Conservation (phyloP, 1,140 invertebrate species). For the Homarus americanus region DNA sequence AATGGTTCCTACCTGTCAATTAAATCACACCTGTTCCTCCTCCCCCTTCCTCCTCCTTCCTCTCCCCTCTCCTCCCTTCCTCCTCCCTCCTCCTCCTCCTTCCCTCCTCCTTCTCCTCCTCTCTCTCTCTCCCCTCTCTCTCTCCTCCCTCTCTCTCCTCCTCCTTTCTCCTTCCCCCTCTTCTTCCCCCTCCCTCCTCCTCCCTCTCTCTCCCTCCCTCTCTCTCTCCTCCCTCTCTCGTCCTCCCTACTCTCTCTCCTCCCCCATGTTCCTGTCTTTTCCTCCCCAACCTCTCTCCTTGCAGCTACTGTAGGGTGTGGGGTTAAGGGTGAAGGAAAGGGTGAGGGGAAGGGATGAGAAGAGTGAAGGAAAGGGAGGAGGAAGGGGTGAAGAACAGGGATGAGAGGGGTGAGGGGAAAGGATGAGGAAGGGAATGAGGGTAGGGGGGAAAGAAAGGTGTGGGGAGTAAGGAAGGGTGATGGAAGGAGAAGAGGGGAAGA, state of each 20-base stretch:
- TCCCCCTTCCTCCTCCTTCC: not conserved
- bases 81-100: not conserved
- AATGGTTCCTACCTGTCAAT: not conserved
- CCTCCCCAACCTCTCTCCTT: too few species aligned
- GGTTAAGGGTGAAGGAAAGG: too few species aligned
- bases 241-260: not conserved
- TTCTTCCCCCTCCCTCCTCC: not conserved
- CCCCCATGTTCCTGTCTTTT: too few species aligned
- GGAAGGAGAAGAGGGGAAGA: too few species aligned
- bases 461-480: too few species aligned
- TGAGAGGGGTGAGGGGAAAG: too few species aligned
- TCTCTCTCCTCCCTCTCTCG: not conserved
- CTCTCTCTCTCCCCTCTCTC: not conserved
- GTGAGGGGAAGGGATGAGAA: too few species aligned
- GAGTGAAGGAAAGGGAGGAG: too few species aligned
- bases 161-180: not conserved
- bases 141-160: not conserved
- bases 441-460: too few species aligned
- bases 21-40: not conserved
- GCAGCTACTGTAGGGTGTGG: too few species aligned
- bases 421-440: too few species aligned
- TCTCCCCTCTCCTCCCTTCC: not conserved
- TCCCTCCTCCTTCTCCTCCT: not conserved
- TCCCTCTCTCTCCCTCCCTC: not conserved
- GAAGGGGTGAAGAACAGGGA: too few species aligned